Evolutionary conservation across 2,888 invertebrate species (phyloP), one percentile per base, ranked within the genome.

Genomic region (Ariolimax columbianus): DNA sequence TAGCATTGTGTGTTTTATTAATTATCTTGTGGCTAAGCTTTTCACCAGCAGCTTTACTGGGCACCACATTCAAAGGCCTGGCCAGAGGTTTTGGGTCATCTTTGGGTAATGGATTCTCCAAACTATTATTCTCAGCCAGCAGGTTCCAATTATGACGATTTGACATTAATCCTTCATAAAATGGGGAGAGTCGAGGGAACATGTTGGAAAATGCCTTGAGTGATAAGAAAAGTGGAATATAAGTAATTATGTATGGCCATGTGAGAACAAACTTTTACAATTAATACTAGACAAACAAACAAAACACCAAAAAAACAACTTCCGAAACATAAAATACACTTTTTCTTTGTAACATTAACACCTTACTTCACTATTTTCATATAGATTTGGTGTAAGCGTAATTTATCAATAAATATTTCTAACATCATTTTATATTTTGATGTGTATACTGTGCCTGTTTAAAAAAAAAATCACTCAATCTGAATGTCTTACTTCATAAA

Each of bases 201-300:
- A 75, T 82, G 73, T 33, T 75, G 40, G 82, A 36, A 75, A 82
- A 82, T 43, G 82, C 82, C 82, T 82, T 82, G 75, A 73, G 70
- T 81, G 81, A 72, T 38, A 51, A 55, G 68, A 59, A 81, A 26
- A 81, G 38, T 78, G 11, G 40, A 38, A 63, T n/a, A 59, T 40
- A 63, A 43, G 19, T 75, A 33, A 72, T 75, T 75, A 51, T 51
- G 33, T 19, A 75, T 75, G 51, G 19, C 7, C 14, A 38, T n/a
- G 11, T 72, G 40, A 40, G 26, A 40, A 72, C 3, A 51, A 47
- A 75, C 36, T 72, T 72, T 9, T 26, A 38, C 36, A 38, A 14
- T 47, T 47, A 47, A 73, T 36, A 70, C 26, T 2, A 63, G n/a
- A 26, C 30, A 73, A 43, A 43, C 14, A 70, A 63, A n/a, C 3